Base-by-base conservation (phyloP, 23 tunicate species). In the Halocynthia roretzi region DNA sequence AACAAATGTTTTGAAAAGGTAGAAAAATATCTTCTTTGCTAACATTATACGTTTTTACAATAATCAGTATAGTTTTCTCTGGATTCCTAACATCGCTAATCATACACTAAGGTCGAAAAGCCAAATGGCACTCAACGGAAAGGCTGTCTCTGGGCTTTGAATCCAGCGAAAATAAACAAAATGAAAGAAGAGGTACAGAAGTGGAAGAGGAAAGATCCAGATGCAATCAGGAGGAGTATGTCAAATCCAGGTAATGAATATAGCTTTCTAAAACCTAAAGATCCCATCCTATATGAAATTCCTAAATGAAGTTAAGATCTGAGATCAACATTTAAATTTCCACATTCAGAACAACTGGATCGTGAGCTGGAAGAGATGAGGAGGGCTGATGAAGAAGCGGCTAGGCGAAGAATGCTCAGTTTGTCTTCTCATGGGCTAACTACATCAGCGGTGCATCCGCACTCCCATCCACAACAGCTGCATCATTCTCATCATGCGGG, bases 1-100 rank as follows among this genome's bases (percentile, higher is more conserved):
- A 92, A 92, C 73, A 92, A 92, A 68, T 92, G 98, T 61, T 92
- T 92, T 78, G 98, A 92, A 86, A 92, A 92, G 98, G 98, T 92
- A 48, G 49, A 61, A 62, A 49, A 64, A 31, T 18, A 53, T 20
- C 44, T 20, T 71, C 17, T 71, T 40, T 71, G 50, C 61, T 49
- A 17, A 22, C 60, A 48, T 2, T 15, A 67, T 2, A 67, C 71
- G 21, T 12, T 12, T 11, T 67, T 67, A 31, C 44, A 31, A 31
- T 31, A 4, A 31, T 31, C 44, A 31, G 44, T 31, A 31, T 31
- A 31, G 44, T 31, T 31, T 31, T 31, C 4, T 0, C 44, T 31
- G 44, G 44, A 31, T 31, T 31, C 44, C 44, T 31, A 31, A 31
- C 44, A 31, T 31, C 44, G 44, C 44, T 31, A 31, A 31, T 31